Evolutionary conservation across 1,140 invertebrate genomes (phyloP).

Genomic region (Drosophila leontia): DNA sequence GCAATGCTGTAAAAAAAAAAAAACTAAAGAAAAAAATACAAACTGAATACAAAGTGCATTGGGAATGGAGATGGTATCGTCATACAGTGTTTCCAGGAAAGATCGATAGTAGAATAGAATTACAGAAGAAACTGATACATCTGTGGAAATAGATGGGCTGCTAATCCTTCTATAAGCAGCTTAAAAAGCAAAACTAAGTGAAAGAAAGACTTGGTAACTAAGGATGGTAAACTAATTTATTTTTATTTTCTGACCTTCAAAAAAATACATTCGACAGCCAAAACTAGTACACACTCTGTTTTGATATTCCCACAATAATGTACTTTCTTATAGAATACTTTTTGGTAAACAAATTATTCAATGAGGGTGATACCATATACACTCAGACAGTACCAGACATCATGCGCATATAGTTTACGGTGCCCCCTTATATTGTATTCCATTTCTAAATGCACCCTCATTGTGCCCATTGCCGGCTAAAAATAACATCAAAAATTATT

Average conservation of each 20-base stretch:
- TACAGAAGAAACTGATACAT: constrained; percentile 26
- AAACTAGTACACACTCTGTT: background rate
- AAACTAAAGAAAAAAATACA: constrained; percentile 6
- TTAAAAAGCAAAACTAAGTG: background rate
- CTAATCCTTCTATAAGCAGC: background rate
- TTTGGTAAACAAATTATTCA: constrained; percentile 38
- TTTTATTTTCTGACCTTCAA: constrained; percentile 9
- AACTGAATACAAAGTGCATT: constrained; percentile 21
- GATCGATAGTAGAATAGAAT: constrained; percentile 19
- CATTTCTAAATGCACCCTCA: constrained; percentile 41
- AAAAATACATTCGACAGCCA: background rate
- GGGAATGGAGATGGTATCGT: constrained; percentile 14
- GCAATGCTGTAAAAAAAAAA: constrained; percentile 29
- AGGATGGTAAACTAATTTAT: constrained; percentile 4
- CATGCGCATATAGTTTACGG: constrained; percentile 5
- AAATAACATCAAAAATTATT: constrained; percentile 27
- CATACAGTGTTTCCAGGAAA: constrained; percentile 26
- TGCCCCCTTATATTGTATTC: constrained; percentile 23
- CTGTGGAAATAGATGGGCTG: background rate
- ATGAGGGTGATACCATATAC: constrained; percentile 15
- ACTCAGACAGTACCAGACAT: background rate
- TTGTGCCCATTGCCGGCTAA: constrained; percentile 33
- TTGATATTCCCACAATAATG: constrained; percentile 25
- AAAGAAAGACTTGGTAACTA: background rate
- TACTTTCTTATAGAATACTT: constrained; percentile 2